Conservation (phyloP, 2,113 vertebrate species). For the Dascyllus trimaculatus region DNA sequence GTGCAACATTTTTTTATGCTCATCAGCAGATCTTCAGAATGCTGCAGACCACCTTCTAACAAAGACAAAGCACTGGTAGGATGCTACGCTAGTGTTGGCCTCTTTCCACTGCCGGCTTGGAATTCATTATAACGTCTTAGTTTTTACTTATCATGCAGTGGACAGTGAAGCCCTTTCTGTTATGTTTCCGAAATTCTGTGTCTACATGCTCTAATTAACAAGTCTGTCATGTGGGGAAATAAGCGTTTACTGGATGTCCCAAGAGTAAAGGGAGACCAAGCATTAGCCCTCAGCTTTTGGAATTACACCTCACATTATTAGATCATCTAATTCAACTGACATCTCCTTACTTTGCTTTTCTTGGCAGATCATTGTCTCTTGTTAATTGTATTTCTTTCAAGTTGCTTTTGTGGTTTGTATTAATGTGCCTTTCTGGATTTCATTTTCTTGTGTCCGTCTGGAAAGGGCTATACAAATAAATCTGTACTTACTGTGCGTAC, state of each 20-base stretch:
- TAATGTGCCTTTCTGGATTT: not conserved
- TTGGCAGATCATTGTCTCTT: not conserved
- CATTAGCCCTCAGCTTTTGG: not conserved
- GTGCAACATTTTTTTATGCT: slow-evolving; percentile 9
- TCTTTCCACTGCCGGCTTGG: slow-evolving; percentile 32
- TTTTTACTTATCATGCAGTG: slow-evolving; percentile 21
- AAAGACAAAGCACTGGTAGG: slow-evolving; percentile 26
- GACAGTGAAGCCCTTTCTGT: slow-evolving; percentile 1
- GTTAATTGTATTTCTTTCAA: not conserved
- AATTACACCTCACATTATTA: not conserved
- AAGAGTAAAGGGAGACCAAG: not conserved
- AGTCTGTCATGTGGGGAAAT: slow-evolving; percentile 5
- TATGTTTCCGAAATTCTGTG: slow-evolving; percentile 13
- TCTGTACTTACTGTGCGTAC: not conserved
- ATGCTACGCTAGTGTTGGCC: slow-evolving; percentile 24
- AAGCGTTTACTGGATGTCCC: not conserved
- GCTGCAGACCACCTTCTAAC: slow-evolving; percentile 25
- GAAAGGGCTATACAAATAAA: not conserved
- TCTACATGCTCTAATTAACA: slow-evolving; percentile 1
- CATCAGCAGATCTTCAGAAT: slow-evolving; percentile 46
- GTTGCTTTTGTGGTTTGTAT: not conserved
- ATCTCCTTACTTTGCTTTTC: not conserved
- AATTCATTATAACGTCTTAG: slow-evolving; percentile 32
- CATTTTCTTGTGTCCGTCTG: not conserved
- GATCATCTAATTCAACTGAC: not conserved